A percentile compares a stretch with the other conserved stretches of the same genome.
These are phyloP conservation scores for Gadus macrocephalus DNA, from an alignment of 2,113 vertebrate species.

Conservation along the genomic window DNA sequence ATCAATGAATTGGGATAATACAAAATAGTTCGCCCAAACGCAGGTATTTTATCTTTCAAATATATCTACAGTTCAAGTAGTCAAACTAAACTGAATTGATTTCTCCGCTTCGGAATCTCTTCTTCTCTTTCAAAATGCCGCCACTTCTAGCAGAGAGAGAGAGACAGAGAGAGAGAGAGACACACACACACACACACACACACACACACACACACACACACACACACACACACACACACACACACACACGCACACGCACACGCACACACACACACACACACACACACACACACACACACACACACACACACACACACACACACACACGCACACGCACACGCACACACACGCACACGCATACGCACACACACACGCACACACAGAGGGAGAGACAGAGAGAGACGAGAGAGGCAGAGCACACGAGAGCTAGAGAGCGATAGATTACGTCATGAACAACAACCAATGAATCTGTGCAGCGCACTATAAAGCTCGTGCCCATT, in stretches of 20 bases:
- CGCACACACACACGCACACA: not conserved
- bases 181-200: not conserved
- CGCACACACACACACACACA: not conserved
- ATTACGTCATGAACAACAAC: constrained; percentile 58
- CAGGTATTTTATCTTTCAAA: no score
- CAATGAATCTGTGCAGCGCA: constrained; percentile 59
- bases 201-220: not conserved
- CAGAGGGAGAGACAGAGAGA: not conserved
- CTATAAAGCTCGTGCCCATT: constrained; percentile 67
- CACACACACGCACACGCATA: no score
- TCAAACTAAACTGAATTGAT: constrained; percentile 57
- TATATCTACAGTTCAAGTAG: no score
- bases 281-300: not conserved
- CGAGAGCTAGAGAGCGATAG: constrained; percentile 4
- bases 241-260: not conserved
- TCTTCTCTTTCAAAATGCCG: not conserved
- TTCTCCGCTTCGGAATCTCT: not conserved
- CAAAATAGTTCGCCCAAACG: no score
- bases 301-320: not conserved
- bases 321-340: not conserved
- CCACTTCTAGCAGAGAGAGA: constrained; percentile 4
- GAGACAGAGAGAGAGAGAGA: not conserved
- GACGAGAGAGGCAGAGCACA: constrained; percentile 4
- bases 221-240: not conserved
- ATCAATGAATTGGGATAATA: no score